Percentiles rank a stretch among this genome's conserved stretches.
Evolutionary conservation across 2,113 vertebrate species (phyloP).

Genomic region (Hemicordylus capensis): DNA sequence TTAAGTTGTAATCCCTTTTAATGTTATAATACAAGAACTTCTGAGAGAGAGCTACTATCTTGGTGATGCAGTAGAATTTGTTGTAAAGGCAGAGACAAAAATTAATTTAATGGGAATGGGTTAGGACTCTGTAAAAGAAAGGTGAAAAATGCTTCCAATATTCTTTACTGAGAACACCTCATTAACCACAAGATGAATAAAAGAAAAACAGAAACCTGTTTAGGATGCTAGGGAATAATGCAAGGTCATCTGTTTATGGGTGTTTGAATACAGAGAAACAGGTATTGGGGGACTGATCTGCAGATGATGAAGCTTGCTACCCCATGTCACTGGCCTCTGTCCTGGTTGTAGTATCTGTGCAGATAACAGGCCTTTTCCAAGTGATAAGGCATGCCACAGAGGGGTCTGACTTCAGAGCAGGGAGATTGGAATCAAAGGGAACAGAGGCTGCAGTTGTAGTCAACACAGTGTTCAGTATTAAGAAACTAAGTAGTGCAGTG

Average conservation of each 20-base stretch:
- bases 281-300: not conserved
- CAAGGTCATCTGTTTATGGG: not conserved
- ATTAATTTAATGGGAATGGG: conserved; percentile 54
- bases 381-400: too few species aligned
- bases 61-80: conserved; percentile 35
- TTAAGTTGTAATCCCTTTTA: conserved; percentile 55
- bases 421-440: too few species aligned
- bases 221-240: not conserved
- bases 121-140: conserved; percentile 38
- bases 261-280: not conserved
- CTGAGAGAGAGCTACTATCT: conserved; percentile 40
- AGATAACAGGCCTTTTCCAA: too few species aligned
- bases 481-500: too few species aligned
- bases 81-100: conserved; percentile 35
- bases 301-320: too few species aligned
- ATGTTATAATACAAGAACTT: conserved; percentile 38
- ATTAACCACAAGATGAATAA: conserved; percentile 36
- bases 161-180: conserved; percentile 36
- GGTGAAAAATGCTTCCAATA: conserved; percentile 45
- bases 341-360: not conserved
- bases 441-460: too few species aligned
- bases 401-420: too few species aligned
- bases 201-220: conserved; percentile 25
- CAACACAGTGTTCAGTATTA: too few species aligned
- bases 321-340: not conserved